These are phyloP conservation scores for Phymatocera aterrima DNA, from an alignment of 2,888 invertebrate species.

Conservation along the genomic window DNA sequence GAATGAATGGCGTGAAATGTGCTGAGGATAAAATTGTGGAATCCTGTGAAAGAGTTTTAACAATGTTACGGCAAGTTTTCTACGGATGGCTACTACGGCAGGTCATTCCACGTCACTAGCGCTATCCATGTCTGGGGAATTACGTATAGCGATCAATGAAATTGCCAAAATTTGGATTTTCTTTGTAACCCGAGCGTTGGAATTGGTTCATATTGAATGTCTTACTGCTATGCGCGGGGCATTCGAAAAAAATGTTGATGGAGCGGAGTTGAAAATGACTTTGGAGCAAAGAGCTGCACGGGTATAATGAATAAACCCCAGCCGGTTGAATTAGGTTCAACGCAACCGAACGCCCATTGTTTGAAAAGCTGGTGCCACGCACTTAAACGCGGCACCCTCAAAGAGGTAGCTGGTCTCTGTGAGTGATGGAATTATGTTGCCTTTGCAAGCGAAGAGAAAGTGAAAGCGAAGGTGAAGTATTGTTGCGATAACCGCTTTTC, in stretches of 20 bases:
- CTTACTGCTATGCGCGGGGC: background rate
- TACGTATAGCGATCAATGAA: too few relatives aligned
- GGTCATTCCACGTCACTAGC: too few relatives aligned
- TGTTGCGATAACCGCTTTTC: background rate
- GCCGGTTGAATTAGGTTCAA: background rate
- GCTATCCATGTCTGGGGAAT: too few relatives aligned
- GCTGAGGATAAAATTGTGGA: background rate
- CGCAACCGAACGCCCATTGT: conserved; percentile 21
- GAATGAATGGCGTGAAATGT: background rate
- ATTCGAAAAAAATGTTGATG: background rate
- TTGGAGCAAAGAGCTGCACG: background rate
- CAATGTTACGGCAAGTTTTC: background rate
- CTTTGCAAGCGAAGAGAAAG: conserved; percentile 1
- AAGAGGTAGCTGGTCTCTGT: background rate
- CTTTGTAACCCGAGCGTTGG: too few relatives aligned
- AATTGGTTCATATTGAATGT: background rate
- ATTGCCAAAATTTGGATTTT: too few relatives aligned
- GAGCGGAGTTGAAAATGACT: background rate
- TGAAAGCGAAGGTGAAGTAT: conserved; percentile 31
- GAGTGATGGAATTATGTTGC: conserved; percentile 8
- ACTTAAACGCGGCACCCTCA: background rate
- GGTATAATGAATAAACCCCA: conserved; percentile 16
- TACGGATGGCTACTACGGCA: too few relatives aligned
- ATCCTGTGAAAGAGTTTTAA: background rate
- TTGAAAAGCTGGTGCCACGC: conserved; percentile 27